These are phyloP conservation scores for Diploptera punctata DNA, from an alignment of 2,888 invertebrate species.

Conservation along the genomic window DNA sequence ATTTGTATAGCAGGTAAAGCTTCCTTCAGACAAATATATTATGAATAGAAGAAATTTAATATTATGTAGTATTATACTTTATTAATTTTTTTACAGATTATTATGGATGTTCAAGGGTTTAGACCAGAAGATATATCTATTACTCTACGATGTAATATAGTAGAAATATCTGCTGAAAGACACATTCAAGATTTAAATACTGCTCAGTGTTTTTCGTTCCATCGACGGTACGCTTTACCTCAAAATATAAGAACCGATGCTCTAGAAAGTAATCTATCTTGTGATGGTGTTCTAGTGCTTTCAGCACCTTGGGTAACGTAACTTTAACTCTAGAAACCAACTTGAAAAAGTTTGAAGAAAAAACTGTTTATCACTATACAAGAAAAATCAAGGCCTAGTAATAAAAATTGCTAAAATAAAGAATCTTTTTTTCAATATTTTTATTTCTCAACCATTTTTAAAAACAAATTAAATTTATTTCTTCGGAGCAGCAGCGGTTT, in stretches of 20 bases:
- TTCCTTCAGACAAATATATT: no score
- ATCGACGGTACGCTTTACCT: neutral
- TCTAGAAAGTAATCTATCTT: neutral
- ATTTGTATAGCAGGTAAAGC: no score
- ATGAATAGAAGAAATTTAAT: no score
- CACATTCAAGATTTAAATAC: neutral
- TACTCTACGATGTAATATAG: neutral
- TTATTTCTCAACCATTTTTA: constrained; percentile 5
- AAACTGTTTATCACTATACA: no score
- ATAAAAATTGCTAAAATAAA: neutral
- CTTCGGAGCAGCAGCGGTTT: no score
- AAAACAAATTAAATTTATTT: neutral
- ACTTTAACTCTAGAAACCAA: no score
- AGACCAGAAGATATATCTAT: neutral
- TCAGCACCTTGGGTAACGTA: neutral
- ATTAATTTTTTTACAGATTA: neutral
- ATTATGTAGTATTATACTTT: no score
- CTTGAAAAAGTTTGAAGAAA: no score
- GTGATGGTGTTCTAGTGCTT: constrained; percentile 3
- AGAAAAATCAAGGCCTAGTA: no score
- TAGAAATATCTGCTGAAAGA: neutral
- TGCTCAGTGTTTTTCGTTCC: neutral
- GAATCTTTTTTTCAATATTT: neutral
- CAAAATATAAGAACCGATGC: neutral
- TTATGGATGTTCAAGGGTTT: neutral